Conservation (phyloP, 2,888 invertebrate genomes). For the Panzeria rudis region DNA sequence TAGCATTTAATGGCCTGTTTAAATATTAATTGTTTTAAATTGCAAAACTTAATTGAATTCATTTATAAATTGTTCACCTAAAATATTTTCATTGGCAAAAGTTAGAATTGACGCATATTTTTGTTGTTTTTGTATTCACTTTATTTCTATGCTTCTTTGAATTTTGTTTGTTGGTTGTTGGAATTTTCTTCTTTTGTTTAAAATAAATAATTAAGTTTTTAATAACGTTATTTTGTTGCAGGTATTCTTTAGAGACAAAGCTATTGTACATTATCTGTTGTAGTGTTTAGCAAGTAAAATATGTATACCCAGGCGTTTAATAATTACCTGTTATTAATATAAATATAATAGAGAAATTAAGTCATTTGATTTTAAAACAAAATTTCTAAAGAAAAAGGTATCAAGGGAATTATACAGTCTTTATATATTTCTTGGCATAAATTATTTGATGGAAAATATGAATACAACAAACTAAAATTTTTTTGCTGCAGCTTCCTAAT, state of each 20-base stretch:
- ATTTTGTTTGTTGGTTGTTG: constrained; percentile 12
- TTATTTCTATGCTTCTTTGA: constrained; percentile 1
- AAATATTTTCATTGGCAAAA: constrained; percentile 50
- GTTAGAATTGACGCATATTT: background rate
- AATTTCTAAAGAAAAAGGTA: constrained; percentile 6
- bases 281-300: background rate
- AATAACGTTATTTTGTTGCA: constrained; percentile 11
- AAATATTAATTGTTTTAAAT: constrained; percentile 72
- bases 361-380: constrained; percentile 37
- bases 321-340: constrained; percentile 36
- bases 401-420: background rate
- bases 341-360: constrained; percentile 39
- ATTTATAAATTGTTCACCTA: constrained; percentile 64
- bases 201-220: constrained; percentile 57
- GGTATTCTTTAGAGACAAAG: background rate
- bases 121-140: background rate
- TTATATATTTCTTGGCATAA: no score
- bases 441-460: no score
- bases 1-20: constrained; percentile 66
- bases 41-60: constrained; percentile 71
- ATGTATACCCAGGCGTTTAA: constrained; percentile 11
- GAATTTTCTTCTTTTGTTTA: constrained; percentile 9
- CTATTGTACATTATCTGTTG: background rate
- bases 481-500: no score
- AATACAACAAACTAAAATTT: no score